phyloP scores from a whole-genome alignment of 2,113 vertebrate species.

The Tapirus terrestris region DNA sequence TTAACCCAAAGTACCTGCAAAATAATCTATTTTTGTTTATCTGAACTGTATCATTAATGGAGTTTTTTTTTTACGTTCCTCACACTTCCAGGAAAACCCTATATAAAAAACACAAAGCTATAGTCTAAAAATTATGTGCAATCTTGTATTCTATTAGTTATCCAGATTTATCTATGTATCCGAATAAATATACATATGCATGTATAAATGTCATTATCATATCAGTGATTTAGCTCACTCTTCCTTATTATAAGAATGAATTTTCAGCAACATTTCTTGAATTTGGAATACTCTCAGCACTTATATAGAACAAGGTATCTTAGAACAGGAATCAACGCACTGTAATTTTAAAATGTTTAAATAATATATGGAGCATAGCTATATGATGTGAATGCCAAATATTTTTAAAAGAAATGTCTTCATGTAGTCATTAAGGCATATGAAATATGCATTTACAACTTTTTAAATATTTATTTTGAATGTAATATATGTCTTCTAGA shows the following conservation, averaged over 20 bases:
- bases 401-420: constrained; percentile 14
- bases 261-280: neutral
- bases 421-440: constrained; percentile 52
- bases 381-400: constrained; percentile 34
- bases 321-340: constrained; percentile 40
- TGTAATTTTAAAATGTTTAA: constrained; percentile 57
- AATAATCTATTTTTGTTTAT: neutral
- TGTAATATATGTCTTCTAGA: constrained; percentile 10
- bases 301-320: neutral
- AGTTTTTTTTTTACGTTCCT: neutral
- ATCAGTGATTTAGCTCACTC: neutral
- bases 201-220: neutral
- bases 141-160: neutral
- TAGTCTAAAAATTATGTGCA: neutral
- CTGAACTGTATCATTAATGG: neutral
- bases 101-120: neutral
- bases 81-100: accelerated
- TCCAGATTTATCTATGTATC: neutral
- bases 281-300: neutral
- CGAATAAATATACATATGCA: neutral
- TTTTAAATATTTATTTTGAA: constrained; percentile 66
- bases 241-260: neutral
- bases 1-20: neutral
- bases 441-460: constrained; percentile 59
- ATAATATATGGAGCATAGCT: constrained; percentile 39